These are phyloP conservation scores for Drosophila ustulata DNA, from an alignment of 2,888 invertebrate genomes.

Conservation along the genomic window DNA sequence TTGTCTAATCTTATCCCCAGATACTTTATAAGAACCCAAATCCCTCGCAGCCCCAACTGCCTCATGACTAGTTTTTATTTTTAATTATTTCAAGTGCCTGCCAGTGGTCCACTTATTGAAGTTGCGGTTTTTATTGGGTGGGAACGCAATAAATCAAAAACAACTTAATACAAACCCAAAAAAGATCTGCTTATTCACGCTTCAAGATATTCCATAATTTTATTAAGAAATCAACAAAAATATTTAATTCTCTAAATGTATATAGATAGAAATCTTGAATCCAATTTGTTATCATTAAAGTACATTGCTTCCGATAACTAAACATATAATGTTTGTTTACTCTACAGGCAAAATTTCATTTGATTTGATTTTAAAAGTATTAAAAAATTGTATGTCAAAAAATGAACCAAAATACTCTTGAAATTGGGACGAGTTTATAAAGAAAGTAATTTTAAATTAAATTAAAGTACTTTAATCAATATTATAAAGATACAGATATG, in stretches of 20 bases:
- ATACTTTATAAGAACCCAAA: constrained; percentile 9
- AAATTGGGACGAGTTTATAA: too few relatives aligned
- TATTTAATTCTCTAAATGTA: not conserved
- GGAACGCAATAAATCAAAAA: not conserved
- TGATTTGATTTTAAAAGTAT: too few relatives aligned
- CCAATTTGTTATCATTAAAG: not conserved
- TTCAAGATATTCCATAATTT: not conserved
- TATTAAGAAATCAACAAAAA: not conserved
- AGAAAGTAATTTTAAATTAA: too few relatives aligned
- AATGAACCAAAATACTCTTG: too few relatives aligned
- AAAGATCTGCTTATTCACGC: not conserved
- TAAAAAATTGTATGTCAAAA: too few relatives aligned
- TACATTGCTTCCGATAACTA: too few relatives aligned
- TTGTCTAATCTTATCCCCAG: constrained; percentile 60
- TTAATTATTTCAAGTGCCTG: constrained; percentile 19
- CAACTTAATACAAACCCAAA: too few relatives aligned
- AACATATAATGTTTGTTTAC: too few relatives aligned
- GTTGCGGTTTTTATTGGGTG: not conserved
- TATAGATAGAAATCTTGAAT: too few relatives aligned
- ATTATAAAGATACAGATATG: not conserved
- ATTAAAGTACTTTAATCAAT: too few relatives aligned
- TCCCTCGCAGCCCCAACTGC: constrained; percentile 10
- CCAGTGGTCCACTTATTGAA: not conserved
- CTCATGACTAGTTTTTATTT: constrained; percentile 18
- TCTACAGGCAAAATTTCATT: too few relatives aligned